Evolutionary conservation across 2,888 invertebrate genomes (phyloP), one percentile per base, ranked within the genome.

Genomic region (Dryococelus australis): DNA sequence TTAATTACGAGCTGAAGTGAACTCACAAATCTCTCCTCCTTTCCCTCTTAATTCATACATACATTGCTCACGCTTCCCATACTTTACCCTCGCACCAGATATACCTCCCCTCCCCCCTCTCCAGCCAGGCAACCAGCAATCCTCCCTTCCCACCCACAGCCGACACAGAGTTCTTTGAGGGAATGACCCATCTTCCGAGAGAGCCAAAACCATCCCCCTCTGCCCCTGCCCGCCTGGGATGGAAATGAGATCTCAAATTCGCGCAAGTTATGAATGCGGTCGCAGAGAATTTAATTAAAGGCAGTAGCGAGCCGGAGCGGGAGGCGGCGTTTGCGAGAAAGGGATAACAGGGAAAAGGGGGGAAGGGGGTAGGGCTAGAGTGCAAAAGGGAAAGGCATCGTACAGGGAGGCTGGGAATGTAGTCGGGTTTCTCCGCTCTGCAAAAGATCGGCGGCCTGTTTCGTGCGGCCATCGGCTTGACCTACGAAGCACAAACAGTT

Each of bases 381-480:
- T 86, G 79, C 86, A 86, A 86, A 86, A 81, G 81, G 80, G 81
- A 81, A 86, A 79, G 51, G n/a, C 27, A 80, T 28, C 79, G 86
- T 12, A 86, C 26, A 81, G 51, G 16, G 81, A 86, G 8, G 43
- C 26, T 43, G 43, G 81, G 47, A 51, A 86, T 81, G 26, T 24
- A 51, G 47, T 5, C n/a, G 80, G 51, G 27, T 86, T 86, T 43
- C 20, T 27, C 28, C 28, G 24, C 26, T 53, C 65, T n/a, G 20
- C 65, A 65, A 65, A 65, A 65, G 65, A 65, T 65, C 65, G 65
- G 65, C 65, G 24, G 65, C n/a, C 65, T 65, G 65, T 65, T 65
- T 65, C 65, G 65, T 65, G 65, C 65, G 65, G 65, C 65, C 65
- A 65, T 65, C n/a, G 65, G 65, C 65, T 65, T 65, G 65, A 65